phyloP scores from a whole-genome alignment of 2,113 vertebrate genomes.

The Vidua macroura region DNA sequence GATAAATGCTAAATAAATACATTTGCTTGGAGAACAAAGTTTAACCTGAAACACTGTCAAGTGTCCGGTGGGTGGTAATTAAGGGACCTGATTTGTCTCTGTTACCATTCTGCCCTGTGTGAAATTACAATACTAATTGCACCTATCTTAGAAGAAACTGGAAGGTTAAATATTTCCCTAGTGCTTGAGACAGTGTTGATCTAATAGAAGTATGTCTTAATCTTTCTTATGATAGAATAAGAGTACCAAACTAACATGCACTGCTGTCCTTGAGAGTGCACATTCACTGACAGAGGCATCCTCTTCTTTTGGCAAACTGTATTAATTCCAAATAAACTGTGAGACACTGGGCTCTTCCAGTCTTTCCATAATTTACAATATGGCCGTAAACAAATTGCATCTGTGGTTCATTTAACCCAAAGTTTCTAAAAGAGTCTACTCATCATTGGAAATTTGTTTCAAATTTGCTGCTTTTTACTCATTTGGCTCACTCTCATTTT shows the following conservation, averaged over 20 bases:
- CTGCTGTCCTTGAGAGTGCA: background rate
- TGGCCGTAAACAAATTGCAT: background rate
- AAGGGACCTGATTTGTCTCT: background rate
- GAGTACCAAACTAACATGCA: background rate
- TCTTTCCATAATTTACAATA: background rate
- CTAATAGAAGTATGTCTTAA: background rate
- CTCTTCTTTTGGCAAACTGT: background rate
- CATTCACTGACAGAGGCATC: background rate
- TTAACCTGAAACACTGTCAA: background rate
- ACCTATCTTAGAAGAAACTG: background rate
- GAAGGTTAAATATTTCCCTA: background rate
- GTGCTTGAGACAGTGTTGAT: background rate
- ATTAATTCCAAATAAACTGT: background rate
- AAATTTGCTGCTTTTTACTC: background rate
- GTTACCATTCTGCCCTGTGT: background rate
- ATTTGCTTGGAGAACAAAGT: background rate
- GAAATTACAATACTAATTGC: background rate
- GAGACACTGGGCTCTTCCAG: background rate
- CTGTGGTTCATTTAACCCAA: background rate
- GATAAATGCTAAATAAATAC: background rate
- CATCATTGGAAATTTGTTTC: background rate
- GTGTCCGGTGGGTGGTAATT: background rate
- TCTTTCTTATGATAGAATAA: background rate
- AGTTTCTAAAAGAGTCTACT: background rate
- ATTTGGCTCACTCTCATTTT: background rate